Percentiles rank a stretch among this genome's conserved stretches.
These are phyloP conservation scores for Hydropotes inermis DNA, from an alignment of 2,113 vertebrate species.

Conservation along the genomic window DNA sequence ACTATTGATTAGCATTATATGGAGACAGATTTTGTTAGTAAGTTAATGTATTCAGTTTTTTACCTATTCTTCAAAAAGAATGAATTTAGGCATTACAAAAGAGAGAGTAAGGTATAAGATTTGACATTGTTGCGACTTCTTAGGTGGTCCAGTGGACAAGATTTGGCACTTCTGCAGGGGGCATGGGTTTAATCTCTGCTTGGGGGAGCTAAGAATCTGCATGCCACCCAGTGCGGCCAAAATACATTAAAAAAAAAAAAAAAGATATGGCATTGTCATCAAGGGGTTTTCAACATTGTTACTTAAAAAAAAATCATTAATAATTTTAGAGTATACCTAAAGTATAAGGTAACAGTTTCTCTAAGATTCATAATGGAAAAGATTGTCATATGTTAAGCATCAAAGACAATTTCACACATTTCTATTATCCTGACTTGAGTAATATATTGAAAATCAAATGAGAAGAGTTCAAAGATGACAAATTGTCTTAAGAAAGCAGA, in stretches of 20 bases:
- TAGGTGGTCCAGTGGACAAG: neutral
- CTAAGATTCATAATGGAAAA: neutral
- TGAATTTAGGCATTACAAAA: neutral
- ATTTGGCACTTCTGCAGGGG: neutral
- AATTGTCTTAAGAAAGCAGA: neutral
- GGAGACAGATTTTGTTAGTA: neutral
- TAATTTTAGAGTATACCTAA: neutral
- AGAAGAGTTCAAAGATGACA: neutral
- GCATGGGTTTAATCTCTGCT: neutral
- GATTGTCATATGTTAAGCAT: neutral
- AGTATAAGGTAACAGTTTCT: neutral
- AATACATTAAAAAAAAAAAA: neutral
- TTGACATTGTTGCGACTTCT: neutral
- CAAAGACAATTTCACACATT: neutral
- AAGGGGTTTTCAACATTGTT: neutral
- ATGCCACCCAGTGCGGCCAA: neutral
- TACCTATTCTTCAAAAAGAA: neutral
- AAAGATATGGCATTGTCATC: neutral
- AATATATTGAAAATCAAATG: neutral
- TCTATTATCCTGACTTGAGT: neutral
- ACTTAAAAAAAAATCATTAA: neutral
- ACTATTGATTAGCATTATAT: neutral
- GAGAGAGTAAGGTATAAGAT: neutral
- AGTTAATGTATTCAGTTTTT: neutral
- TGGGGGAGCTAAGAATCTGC: neutral